Evolutionary conservation across 1,140 invertebrate genomes (phyloP), one percentile per base, ranked within the genome.

Genomic region (Drosophila rufa): DNA sequence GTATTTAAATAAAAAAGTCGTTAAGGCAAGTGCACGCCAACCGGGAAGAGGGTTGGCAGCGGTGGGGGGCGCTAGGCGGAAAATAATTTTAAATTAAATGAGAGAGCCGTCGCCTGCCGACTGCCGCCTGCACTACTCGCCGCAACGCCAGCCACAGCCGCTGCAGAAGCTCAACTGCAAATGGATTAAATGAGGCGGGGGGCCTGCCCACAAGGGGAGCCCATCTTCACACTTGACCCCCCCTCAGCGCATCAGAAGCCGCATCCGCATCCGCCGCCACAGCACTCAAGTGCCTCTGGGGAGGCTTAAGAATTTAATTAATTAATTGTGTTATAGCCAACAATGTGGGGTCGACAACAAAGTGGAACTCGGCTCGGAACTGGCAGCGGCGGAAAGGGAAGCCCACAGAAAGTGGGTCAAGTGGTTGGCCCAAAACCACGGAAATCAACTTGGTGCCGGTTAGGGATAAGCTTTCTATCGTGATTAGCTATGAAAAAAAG

Each of bases 1-100:
- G 84, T 90, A 89, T 89, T 89, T 89, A 89, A 89, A 89, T 90
- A 89, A 84, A 89, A 86, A 90, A 81, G 85, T 89, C 84, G 80
- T 89, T 89, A 89, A 79, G 78, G 71, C 84, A 89, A 89, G 85
- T 89, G 84, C 60, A 77, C 78, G 80, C 60, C 62, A 75, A 78
- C 68, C 68, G 57, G 64, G 51, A 59, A 65, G 22, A 62, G 58
- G 53, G 33, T 19, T 4, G 47, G 5, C 40, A 48, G 9, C 33
- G 6, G 40, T 4, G 17, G 12, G 14, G 27, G 48, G 27, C 59
- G 47, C 50, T 59, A 60, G 77, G 70, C 61, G 68, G 65, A 78
- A 75, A 84, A 89, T 84, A 78, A 81, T 90, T 89, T 89, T 90
- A 89, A 84, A 89, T 89, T 89, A 90, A 90, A 89, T 89, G 76